Base-by-base conservation (phyloP, 2,113 vertebrate species). In the Phylloscopus trochilus region DNA sequence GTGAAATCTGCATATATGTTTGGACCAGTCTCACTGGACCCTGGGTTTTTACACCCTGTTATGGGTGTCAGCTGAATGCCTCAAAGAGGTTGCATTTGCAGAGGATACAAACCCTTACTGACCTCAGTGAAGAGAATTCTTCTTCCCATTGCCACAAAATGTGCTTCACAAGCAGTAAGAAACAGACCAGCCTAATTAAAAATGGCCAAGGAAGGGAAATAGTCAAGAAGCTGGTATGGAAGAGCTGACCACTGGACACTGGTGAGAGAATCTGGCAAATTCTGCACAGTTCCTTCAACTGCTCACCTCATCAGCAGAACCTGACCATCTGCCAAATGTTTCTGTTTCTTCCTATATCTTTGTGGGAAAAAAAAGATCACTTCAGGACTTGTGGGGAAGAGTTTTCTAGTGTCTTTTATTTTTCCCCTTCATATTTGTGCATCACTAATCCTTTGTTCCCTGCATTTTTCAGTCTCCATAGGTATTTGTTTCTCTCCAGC, bases 341-440 rank as follows among this genome's bases (percentile, higher is more conserved):
- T 66, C 41, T 15, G 3, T 83, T 86, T 91, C 46, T 83, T 81
- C 15, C 13, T 41, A 53, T 60, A 13, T 82, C 12, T 46, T 55
- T 49, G 18, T 0, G 1, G 15, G 6, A 4, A 0, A 19, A 33
- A 86, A 44, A 52, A 52, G n/a, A 15, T 20, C 43, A 33, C 9
- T 68, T 10, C 21, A 82, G 30, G 9, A 49, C 6, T 73, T 53
- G 5, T 5, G 14, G 14, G 14, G 12, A 13, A 52, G 39, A 37
- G 8, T 28, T 84, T 78, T 18, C 14, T 47, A 7, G 3, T 64
- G 13, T 17, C 11, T 39, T 70, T 37, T 43, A 41, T 53, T 43
- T 37, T 23, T 53, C 3, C 5, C n/a, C 20, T 93, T 91, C 13
- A 43, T 11, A 53, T 58, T 20, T 59, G 7, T 55, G 39, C 10